phyloP scores from a whole-genome alignment of 2,797 vertebrate genomes.

The Eulemur rubriventer region DNA sequence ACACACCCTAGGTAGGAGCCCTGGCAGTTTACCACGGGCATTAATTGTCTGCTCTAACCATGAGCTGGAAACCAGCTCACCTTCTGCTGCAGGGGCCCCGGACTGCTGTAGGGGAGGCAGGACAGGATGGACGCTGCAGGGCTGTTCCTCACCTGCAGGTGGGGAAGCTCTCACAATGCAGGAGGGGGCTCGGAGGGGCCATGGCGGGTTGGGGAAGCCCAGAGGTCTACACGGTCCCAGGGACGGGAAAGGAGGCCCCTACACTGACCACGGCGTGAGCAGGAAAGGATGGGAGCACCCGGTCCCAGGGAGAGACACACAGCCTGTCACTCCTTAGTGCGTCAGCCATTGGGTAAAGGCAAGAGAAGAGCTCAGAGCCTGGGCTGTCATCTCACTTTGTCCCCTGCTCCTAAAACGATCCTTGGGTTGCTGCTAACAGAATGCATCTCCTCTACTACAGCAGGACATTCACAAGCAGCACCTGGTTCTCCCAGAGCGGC shows the following conservation, averaged over 20 bases:
- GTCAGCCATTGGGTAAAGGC: neutral
- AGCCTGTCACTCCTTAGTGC: neutral
- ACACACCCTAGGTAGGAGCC: constrained; percentile 25
- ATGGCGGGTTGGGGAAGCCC: rapidly evolving
- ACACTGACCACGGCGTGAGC: neutral
- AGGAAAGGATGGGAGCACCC: rapidly evolving
- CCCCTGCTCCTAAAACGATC: no score
- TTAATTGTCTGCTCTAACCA: constrained; percentile 30
- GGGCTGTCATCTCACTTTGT: neutral
- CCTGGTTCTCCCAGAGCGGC: constrained; percentile 55
- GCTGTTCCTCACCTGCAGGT: neutral
- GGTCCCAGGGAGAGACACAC: no score
- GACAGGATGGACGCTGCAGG: constrained; percentile 66
- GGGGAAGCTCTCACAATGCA: neutral
- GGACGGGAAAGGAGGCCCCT: neutral
- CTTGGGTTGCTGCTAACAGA: neutral
- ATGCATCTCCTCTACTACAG: constrained; percentile 57
- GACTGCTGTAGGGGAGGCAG: constrained; percentile 49
- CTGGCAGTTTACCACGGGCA: neutral
- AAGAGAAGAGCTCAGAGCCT: neutral
- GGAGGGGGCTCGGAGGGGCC: no score
- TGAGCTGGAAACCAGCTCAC: constrained; percentile 12
- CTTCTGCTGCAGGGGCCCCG: constrained; percentile 53
- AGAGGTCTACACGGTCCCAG: neutral
- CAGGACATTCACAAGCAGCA: constrained; percentile 56